Conservation (phyloP, 2,888 invertebrate species). For the Phaedon cochleariae region DNA sequence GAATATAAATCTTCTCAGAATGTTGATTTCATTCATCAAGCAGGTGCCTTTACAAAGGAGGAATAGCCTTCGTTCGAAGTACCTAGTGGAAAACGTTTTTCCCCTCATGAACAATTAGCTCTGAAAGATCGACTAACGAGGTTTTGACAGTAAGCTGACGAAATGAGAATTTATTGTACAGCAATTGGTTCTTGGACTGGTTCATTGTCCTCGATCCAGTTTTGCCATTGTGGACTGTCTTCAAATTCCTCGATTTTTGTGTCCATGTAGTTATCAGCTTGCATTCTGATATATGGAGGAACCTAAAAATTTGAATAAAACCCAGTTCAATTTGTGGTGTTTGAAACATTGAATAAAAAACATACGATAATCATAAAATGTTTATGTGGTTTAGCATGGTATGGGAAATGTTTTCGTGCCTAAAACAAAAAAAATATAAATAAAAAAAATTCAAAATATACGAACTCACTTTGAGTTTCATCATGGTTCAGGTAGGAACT, state of each 20-base stretch:
- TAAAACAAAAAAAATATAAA: constrained; percentile 1
- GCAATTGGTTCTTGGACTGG: constrained; percentile 50
- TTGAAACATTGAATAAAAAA: neutral
- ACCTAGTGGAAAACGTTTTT: too few relatives aligned
- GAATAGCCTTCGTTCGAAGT: too few relatives aligned
- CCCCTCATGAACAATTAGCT: too few relatives aligned
- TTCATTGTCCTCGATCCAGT: constrained; percentile 51
- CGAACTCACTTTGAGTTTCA: too few relatives aligned
- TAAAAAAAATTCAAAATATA: neutral
- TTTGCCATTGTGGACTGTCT: constrained; percentile 44
- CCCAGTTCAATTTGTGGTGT: neutral
- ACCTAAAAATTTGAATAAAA: constrained; percentile 41
- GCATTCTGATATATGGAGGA: constrained; percentile 48
- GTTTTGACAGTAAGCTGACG: too few relatives aligned
- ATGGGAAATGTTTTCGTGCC: neutral
- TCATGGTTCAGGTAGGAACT: too few relatives aligned
- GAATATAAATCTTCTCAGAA: too few relatives aligned
- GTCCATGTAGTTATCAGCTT: constrained; percentile 48
- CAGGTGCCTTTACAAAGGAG: too few relatives aligned
- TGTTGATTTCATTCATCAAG: too few relatives aligned
- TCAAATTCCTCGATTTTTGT: constrained; percentile 47
- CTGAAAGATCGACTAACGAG: too few relatives aligned
- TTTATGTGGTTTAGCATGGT: neutral
- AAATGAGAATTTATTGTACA: constrained; percentile 42
- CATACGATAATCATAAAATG: neutral